Evolutionary conservation across 2,113 vertebrate genomes (phyloP), one percentile per base, ranked within the genome.

Genomic region (Chionomys nivalis): DNA sequence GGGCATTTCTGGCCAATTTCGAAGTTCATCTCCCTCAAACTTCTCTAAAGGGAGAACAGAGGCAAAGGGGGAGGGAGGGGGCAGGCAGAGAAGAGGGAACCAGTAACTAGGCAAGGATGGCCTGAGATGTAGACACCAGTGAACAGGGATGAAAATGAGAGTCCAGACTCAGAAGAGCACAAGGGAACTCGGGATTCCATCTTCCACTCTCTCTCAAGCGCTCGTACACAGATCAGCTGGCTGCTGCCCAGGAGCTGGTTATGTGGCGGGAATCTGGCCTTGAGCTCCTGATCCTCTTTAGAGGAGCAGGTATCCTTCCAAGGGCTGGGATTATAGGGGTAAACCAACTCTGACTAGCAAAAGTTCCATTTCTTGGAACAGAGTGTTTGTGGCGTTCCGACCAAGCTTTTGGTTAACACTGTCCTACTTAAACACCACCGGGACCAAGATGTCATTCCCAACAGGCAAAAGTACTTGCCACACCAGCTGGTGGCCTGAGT

Each of bases 1-100:
- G n/a, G 19, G 58, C 13, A 36, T 28, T 12, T 33, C 1, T 5
- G 33, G 42, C 42, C 47, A 55, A 77, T 88, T 42, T 90, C 55
- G 49, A 90, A 83, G 42, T 87, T 61, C 36, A 79, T 36, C 58
- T 85, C 36, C 39, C 58, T 91, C 33, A 66, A 47, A 73, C 16
- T 28, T 94, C 63, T 61, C 23, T 49, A 63, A 93, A 77, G 7
- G n/a, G 6, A 65, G 55, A 8, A 68, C 72, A 14, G 47, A 17
- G 14, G 77, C 19, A 14, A 33, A 36, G 77, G 0, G 3, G 7
- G 12, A 0, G 7, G 7, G 0, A 2, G 24, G 2, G 16, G 17
- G 28, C 49, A 44, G 63, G 42, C 39, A 68, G 47, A 76, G 70
- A 4, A 83, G 44, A 12, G 17, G 68, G 2, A 47, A 12, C 0